A percentile compares a stretch with the other conserved stretches of the same genome.
Evolutionary conservation across 1,140 invertebrate species (phyloP).

Genomic region (Anoplolepis gracilipes): DNA sequence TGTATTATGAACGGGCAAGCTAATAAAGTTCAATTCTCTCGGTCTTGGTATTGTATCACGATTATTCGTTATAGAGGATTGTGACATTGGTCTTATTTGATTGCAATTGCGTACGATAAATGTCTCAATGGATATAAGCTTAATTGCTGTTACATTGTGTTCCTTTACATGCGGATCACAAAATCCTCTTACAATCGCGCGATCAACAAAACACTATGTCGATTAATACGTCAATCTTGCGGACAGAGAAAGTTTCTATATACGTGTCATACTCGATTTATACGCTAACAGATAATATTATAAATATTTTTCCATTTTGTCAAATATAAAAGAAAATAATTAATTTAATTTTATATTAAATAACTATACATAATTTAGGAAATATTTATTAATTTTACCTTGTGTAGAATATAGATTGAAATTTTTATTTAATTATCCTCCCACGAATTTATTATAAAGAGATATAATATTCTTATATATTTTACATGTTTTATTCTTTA

Average conservation of each 20-base stretch:
- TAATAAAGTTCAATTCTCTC: conserved; percentile 27
- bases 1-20: not conserved
- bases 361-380: not conserved
- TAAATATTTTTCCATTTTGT: not conserved
- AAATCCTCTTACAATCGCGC: not conserved
- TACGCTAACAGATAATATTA: not conserved
- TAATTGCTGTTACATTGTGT: conserved; percentile 17
- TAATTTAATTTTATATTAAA: not conserved
- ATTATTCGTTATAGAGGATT: conserved; percentile 10
- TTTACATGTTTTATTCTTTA: no score
- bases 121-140: conserved; percentile 21
- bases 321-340: not conserved
- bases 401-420: not conserved
- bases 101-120: conserved; percentile 30
- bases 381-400: conserved; percentile 10
- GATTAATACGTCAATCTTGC: not conserved
- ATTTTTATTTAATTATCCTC: not conserved
- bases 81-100: not conserved
- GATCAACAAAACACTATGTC: not conserved
- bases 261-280: not conserved
- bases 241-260: not conserved
- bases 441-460: not conserved
- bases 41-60: conserved; percentile 30
- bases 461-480: not conserved
- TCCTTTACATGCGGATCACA: not conserved